Evolutionary conservation across 2,113 vertebrate species (phyloP), one percentile per base, ranked within the genome.

Genomic region (Peromyscus leucopus): DNA sequence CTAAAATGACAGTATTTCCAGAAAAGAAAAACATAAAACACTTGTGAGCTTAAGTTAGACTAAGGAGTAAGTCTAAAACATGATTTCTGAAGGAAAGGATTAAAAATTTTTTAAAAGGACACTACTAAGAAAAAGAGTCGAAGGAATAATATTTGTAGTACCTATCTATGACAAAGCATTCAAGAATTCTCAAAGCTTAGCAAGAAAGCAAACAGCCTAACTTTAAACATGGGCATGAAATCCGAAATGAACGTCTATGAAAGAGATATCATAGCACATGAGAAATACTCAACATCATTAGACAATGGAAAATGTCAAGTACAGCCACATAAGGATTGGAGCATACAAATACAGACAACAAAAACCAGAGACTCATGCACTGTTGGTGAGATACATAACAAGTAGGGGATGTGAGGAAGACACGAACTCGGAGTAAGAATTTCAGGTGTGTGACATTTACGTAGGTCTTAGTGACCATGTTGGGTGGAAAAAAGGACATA

Each of bases 241-340:
- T 61, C 22, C 90, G 55, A 78, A 90, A 5, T 46, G 5, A 90
- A 22, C 69, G 21, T 93, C 85, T 79, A 39, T 59, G 15, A 57
- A 88, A 65, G 13, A 59, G 24, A 33, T 48, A 79, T 8, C 17
- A 21, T 51, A 86, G 31, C 7, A 88, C 8, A 46, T 28, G 84
- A 95, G 94, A 95, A 67, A 65, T 16, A 36, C 17, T 89, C 82
- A 72, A 72, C 33, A 74, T 2, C 76, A 92, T 57, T 39, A 86
- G 36, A 89, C 11, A 89, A 82, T 36, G 46, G 90, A 74, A 93
- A 94, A 65, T 13, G 1, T 55, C 74, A 86, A 92, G 48, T 36
- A 72, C 57, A 91, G 80, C 2, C 42, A 86, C 33, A 75, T 5
- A 36, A 78, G n/a, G 57, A 59, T 48, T 63, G 4, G 5, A 87